Conservation (phyloP, 1,140 invertebrate genomes). For the Drosophila tristis region DNA sequence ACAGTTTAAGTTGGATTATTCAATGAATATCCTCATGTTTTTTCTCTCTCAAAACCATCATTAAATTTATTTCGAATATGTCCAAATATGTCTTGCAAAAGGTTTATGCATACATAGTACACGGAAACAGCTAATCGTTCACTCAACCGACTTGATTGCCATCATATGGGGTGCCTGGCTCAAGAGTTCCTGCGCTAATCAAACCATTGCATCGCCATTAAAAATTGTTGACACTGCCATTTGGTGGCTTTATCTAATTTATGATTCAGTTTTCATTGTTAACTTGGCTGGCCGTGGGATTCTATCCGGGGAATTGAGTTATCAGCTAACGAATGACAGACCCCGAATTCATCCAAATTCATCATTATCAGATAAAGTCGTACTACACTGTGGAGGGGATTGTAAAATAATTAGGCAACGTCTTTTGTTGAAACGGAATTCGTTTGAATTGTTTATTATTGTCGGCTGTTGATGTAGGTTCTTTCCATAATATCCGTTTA, state of each 20-base stretch:
- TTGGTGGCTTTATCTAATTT: slow-evolving; percentile 30
- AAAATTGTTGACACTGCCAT: slow-evolving; percentile 32
- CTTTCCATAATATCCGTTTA: slow-evolving; percentile 23
- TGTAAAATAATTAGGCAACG: slow-evolving; percentile 42
- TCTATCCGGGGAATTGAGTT: slow-evolving; percentile 30
- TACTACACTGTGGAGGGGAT: slow-evolving; percentile 2
- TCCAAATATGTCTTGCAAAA: no score
- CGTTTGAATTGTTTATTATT: slow-evolving; percentile 44
- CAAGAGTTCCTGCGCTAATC: no score
- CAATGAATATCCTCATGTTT: no score
- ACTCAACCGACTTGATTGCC: no score
- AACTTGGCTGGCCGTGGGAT: slow-evolving; percentile 9
- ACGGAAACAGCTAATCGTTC: no score
- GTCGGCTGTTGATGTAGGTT: slow-evolving; percentile 32
- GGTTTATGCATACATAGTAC: no score
- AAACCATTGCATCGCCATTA: slow-evolving; percentile 4
- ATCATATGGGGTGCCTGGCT: no score
- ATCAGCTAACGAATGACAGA: slow-evolving; percentile 14
- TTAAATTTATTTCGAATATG: no score
- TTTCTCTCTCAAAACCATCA: no score
- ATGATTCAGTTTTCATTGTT: slow-evolving; percentile 27
- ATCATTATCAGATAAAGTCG: slow-evolving; percentile 18
- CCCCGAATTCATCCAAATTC: slow-evolving; percentile 11
- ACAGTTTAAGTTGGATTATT: no score
- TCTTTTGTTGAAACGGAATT: slow-evolving; percentile 25